Evolutionary conservation across 2,797 vertebrate species (phyloP), one percentile per base, ranked within the genome.

Genomic region (Pipistrellus pygmaeus): DNA sequence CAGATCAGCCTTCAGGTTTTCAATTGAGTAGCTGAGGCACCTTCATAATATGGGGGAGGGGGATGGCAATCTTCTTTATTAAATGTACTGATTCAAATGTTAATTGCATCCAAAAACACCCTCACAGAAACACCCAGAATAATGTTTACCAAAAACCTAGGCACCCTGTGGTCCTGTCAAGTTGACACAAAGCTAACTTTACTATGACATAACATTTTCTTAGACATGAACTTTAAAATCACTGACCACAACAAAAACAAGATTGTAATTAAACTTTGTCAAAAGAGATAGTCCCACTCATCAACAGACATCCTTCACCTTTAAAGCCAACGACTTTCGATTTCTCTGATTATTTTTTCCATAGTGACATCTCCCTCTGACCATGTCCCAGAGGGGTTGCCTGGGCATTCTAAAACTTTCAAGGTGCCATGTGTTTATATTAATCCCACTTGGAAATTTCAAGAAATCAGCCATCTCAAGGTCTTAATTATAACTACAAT

Each of bases 261-360:
- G 64, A 64, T 35, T 69, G 68, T 85, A 94, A 71, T 90, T 73
- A 73, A 94, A 55, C 4, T 44, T 76, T 35, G 10, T 68, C n/a
- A 91, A 75, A 94, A 85, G 46, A 80, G 30, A 68, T 69, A 68
- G 55, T 25, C 12, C 15, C 27, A 84, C 14, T 57, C 20, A 51
- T 60, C 27, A 72, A 46, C 6, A 80, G 18, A 66, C 32, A 66
- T 85, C 60, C 20, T 53, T 44, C 1, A 8, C 44, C 32, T 89
- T 69, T 4, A 91, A 75, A 78, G 9, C 13, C 38, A 41, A 32
- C 10, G 23, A 10, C 30, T n/a, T 35, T 77, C 9, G 9, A 35
- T n/a, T 48, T 86, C 6, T 21, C 30, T 57, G 27, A 46, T 11
- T 10, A 48, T 55, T 38, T 32, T n/a, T 78, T 27, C 8, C 41